Evolutionary conservation across 2,888 invertebrate genomes (phyloP), one percentile per base, ranked within the genome.

Genomic region (Synergus umbraculus): DNA sequence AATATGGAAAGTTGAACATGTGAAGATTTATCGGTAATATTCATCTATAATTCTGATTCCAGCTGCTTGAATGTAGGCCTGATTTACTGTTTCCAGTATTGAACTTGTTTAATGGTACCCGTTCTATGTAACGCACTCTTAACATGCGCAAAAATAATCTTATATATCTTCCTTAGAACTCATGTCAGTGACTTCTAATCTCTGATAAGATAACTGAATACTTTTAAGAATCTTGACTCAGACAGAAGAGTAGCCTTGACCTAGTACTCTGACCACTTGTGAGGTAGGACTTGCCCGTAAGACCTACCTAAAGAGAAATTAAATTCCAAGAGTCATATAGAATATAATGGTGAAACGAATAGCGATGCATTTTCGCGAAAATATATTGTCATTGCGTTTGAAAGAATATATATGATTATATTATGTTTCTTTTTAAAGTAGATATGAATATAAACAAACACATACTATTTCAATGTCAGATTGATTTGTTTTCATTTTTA

Each of bases 211-310:
- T 22, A 22, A 60, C 22, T 13, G 46, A 46, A 46, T 46, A 46
- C 46, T 13, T 46, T 22, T 22, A 10, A 60, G 18, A 10, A 76
- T 49, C n/a, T 76, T 49, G 44, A 78, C 77, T 76, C 84, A 78
- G 84, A 79, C 83, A 80, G 84, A 86, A 85, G 84, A 86, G 82
- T 81, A 87, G 80, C 87, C 87, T 87, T 87, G 87, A 87, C 87
- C 87, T 76, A 82, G 76, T 84, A 60, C 73, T 41, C n/a, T 44
- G 18, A 44, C 77, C 79, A 81, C 83, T 81, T 79, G 60, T 46
- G 46, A 46, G 13, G 10, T 46, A 46, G 13, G 13, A 46, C 13
- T 46, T 46, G 46, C 13, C 10, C 4, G 13, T 60, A 5, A 60
- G 60, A 60, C 60, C 22, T 60, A 60, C 60, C 60, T 22, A 12